Base-by-base conservation (phyloP, 2,888 invertebrate genomes). In the Orchesella flavescens region DNA sequence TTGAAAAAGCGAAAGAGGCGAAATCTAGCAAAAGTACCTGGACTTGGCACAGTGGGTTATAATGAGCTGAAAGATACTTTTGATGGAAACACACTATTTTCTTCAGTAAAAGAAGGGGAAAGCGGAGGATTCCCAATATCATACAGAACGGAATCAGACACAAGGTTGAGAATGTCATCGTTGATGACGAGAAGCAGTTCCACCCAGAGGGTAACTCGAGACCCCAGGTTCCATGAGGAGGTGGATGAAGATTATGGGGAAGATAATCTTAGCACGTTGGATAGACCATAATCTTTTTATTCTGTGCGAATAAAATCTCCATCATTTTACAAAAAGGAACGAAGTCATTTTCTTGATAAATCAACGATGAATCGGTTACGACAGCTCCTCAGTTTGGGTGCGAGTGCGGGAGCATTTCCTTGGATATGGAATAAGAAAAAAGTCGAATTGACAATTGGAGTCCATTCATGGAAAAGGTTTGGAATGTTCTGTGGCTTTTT, bases 361-460 rank as follows among this genome's bases (percentile, higher is more conserved):
- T n/a, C n/a, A n/a, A n/a, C n/a, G n/a, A n/a, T n/a, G 57, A 24
- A n/a, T 13, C 7, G 83, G 23, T 24, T 83, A 12, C 53, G 59
- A 23, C 72, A 73, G 17, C n/a, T 83, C 13, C 46, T 83, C 1
- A 4, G 66, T 49, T 46, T 83, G 15, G 83, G 83, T 7, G 21
- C 44, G 7, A 19, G 57, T 0, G 66, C 74, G 15, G 65, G 72
- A 1, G 46, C 83, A 23, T 78, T 83, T 59, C 83, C 83, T 7
- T 83, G 77, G 73, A 68, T 43, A 3, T 85, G 85, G 85, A 79
- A 85, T 59, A 43, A 17, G 49, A 83, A 83, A n/a, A 44, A 5
- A 13, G 13, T 10, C 46, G 44, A 59, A 75, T 85, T 34, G 83
- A 85, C 17, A 68, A 65, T 9, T 85, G 78, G 78, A 34, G 55